Evolutionary conservation across 35 echinoderm and acorn worm species (phyloP), one percentile per base, ranked within the genome.

Genomic region (Ophiothrix spiculata): DNA sequence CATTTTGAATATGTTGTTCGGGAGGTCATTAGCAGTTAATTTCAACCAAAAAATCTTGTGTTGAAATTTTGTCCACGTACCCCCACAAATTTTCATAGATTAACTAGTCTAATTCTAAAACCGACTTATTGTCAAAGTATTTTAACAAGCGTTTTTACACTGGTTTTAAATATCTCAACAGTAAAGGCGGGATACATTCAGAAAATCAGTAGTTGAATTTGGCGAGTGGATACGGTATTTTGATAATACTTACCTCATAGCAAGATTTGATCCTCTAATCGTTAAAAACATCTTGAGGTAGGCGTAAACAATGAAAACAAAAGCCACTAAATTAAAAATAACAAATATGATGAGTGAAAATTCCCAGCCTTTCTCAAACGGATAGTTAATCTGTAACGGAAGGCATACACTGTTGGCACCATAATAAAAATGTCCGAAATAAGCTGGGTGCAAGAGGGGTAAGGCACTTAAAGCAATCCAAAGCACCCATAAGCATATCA

Each of bases 331-430:
- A 63, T 99, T 99, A 79, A 93, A 84, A 0, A 94, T 45, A 4
- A 94, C 92, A 41, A 99, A 99, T 32, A 99, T 82, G 35, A 94
- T 84, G 4, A 94, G 89, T 17, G 96, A 91, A 74, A 94, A 99
- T 33, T 91, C 78, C 96, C 96, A 99, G 10, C 96, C 96, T 38
- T 94, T 35, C 15, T 86, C 89, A 78, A 87, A 94, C 1, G 96
- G 96, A 31, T 89, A 89, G 56, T 94, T 89, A 64, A 99, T 91
- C 40, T 99, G 96, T 39, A 99, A 82, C 0, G 96, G 96, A 15
- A 99, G 89, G 75, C 96, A 99, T 1, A 99, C 96, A 28, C 96
- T 92, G 45, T 99, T 99, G 39, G 88, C 89, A 33, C 96, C 96
- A 79, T 99, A 99, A 60, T 90, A 99, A 33, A 89, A 99, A 21